Conservation (phyloP, 2,888 invertebrate genomes). For the Ptychoptera contaminata region DNA sequence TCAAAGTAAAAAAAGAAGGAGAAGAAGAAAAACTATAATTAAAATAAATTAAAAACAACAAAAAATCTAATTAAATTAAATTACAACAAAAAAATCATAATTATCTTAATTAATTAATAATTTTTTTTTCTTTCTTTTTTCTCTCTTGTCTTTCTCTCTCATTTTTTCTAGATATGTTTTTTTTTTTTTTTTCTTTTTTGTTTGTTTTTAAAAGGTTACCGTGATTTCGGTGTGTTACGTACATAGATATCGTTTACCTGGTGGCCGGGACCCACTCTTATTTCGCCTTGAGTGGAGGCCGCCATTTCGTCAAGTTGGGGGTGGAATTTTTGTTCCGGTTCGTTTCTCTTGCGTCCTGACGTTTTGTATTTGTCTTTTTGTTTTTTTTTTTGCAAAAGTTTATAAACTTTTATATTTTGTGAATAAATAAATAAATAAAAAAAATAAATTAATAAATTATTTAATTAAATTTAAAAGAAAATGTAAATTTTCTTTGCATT, state of each 20-base stretch:
- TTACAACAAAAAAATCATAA: slow-evolving; percentile 13
- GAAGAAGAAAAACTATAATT: no score
- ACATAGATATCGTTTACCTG: slow-evolving; percentile 55
- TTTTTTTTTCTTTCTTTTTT: slow-evolving; percentile 2
- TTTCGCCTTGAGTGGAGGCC: slow-evolving; percentile 61
- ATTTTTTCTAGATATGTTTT: slow-evolving; percentile 3
- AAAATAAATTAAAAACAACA: no score
- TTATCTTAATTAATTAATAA: slow-evolving; percentile 9
- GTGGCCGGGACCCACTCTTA: slow-evolving; percentile 62
- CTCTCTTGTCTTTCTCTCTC: neutral
- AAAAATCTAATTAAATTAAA: slow-evolving; percentile 2
- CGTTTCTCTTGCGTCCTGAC: no score
- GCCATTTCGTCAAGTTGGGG: slow-evolving; percentile 26
- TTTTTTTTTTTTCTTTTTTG: neutral
- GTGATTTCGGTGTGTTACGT: slow-evolving; percentile 32
- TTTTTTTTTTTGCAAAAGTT: no score
- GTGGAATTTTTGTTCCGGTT: neutral
- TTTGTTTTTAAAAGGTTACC: slow-evolving; percentile 10
- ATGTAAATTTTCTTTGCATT: no score
- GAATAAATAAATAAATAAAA: no score
- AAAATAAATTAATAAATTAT: no score
- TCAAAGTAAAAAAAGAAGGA: no score
- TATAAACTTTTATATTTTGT: no score
- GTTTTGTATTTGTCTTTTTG: no score
- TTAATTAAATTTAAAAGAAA: no score